Percentiles rank a stretch among this genome's conserved stretches.
Evolutionary conservation across 37 sponge, comb jelly and placozoan genomes (phyloP).

Genomic region (Halisarca cf. caerulea): DNA sequence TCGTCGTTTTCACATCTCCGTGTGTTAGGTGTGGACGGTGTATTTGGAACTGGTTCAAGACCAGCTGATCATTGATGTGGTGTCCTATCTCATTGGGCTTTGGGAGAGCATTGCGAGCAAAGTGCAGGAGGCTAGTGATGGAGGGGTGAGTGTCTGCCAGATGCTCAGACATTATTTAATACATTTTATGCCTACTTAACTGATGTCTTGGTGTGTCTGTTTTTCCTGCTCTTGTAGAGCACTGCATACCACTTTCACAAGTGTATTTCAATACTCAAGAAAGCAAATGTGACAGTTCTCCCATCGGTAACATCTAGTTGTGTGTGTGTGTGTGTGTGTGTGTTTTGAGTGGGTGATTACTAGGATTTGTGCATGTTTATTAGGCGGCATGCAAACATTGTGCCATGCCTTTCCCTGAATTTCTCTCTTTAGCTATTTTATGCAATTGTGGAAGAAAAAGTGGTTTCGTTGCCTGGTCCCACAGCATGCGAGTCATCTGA

Average conservation of each 20-base stretch:
- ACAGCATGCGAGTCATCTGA: too few relatives aligned
- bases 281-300: background rate
- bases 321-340: background rate
- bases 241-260: background rate
- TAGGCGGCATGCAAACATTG: too few relatives aligned
- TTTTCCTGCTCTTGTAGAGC: background rate
- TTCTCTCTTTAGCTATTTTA: too few relatives aligned
- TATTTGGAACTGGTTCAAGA: conserved; percentile 18
- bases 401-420: too few relatives aligned
- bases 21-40: conserved; percentile 24
- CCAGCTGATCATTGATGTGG: conserved; percentile 4
- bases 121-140: background rate
- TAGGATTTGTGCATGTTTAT: too few relatives aligned
- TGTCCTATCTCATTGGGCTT: background rate
- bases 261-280: background rate
- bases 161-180: too few relatives aligned
- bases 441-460: too few relatives aligned
- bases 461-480: too few relatives aligned
- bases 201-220: too few relatives aligned
- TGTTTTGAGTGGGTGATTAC: too few relatives aligned
- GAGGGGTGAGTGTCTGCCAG: conserved; percentile 13
- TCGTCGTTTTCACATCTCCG: background rate
- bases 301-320: conserved; percentile 13
- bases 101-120: background rate
- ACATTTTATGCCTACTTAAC: too few relatives aligned